phyloP scores from a whole-genome alignment of 2,113 vertebrate species.

The Cebus imitator region DNA sequence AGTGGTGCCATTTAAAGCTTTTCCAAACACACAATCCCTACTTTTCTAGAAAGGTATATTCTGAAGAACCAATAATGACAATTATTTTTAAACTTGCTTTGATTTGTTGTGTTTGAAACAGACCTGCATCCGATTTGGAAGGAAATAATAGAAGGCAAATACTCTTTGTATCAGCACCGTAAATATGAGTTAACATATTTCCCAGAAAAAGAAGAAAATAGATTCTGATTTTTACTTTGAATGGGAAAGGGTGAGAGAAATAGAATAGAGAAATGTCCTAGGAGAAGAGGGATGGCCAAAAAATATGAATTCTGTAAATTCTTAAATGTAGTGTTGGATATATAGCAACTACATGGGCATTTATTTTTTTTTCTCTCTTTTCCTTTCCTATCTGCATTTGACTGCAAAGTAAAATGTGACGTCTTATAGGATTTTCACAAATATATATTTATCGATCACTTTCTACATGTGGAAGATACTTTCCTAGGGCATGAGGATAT shows the following conservation, averaged over 20 bases:
- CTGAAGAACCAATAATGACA: background rate
- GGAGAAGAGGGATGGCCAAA: background rate
- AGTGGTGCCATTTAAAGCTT: background rate
- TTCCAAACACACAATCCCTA: background rate
- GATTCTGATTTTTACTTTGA: background rate
- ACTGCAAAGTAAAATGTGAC: background rate
- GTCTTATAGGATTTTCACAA: background rate
- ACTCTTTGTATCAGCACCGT: background rate
- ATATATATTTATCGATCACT: background rate
- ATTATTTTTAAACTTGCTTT: constrained; percentile 4
- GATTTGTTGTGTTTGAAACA: constrained; percentile 3
- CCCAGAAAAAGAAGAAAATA: background rate
- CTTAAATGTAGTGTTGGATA: background rate
- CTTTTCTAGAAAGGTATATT: background rate
- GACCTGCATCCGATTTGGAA: background rate
- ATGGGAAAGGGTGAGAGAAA: background rate
- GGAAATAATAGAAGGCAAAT: background rate
- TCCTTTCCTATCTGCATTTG: background rate
- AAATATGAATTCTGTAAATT: background rate
- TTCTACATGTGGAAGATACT: background rate
- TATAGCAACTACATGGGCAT: background rate
- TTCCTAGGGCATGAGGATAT: background rate
- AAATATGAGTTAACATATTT: background rate
- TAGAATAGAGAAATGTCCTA: background rate
- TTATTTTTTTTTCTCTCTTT: background rate